Evolutionary conservation across 2,113 vertebrate species (phyloP).

Genomic region (Hippocampus zosterae): DNA sequence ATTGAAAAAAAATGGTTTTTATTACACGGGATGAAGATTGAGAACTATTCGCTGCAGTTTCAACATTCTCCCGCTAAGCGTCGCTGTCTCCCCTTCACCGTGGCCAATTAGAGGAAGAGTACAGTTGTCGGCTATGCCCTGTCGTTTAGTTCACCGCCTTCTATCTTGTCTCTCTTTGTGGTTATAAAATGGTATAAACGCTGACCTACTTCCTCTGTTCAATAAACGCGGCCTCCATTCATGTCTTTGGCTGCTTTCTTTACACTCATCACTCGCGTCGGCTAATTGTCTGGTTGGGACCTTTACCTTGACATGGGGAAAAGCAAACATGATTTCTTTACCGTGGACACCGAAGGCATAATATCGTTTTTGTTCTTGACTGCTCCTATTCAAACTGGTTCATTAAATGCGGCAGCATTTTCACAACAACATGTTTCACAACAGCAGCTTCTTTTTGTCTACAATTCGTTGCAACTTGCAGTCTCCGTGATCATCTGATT

Average conservation of each 20-base stretch:
- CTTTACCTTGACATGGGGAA: background rate
- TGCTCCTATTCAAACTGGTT: too few relatives aligned
- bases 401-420: too few relatives aligned
- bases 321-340: background rate
- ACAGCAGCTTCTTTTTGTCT: too few relatives aligned
- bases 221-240: constrained; percentile 1
- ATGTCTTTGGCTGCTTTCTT: background rate
- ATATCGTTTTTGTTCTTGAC: too few relatives aligned
- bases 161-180: constrained; percentile 1
- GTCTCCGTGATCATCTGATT: too few relatives aligned
- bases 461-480: too few relatives aligned
- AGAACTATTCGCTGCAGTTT: constrained; percentile 4
- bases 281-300: too few relatives aligned
- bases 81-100: background rate
- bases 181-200: constrained; percentile 33
- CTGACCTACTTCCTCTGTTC: constrained; percentile 42
- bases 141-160: constrained; percentile 11
- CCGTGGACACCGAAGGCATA: too few relatives aligned
- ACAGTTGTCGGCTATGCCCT: background rate
- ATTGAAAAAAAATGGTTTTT: too few relatives aligned
- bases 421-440: too few relatives aligned
- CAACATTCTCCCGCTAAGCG: constrained; percentile 15
- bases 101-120: background rate
- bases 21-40: too few relatives aligned
- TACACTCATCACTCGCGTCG: background rate